These are phyloP conservation scores for Macropus fuliginosus DNA, from an alignment of 2,797 vertebrate genomes.

Conservation along the genomic window DNA sequence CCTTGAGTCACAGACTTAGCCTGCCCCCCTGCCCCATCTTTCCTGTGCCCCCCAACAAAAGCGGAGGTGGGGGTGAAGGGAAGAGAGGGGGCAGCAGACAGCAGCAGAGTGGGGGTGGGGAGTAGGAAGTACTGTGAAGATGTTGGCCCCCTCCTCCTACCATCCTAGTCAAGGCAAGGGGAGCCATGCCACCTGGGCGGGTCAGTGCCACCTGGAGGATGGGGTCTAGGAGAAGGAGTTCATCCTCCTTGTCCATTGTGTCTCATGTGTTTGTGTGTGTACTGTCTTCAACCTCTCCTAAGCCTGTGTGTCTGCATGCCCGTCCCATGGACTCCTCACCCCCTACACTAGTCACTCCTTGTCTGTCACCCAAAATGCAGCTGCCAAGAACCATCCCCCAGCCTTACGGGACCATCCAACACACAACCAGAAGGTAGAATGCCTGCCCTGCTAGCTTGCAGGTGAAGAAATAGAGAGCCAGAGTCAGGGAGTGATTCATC, in stretches of 20 bases:
- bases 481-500: not conserved
- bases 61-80: not conserved
- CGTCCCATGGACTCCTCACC: not conserved
- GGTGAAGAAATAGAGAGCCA: not conserved
- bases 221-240: not conserved
- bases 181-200: not conserved
- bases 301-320: not conserved
- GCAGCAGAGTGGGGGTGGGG: not conserved
- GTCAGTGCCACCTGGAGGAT: not conserved
- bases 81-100: constrained; percentile 57
- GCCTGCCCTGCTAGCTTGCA: not conserved
- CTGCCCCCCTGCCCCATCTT: too few species aligned
- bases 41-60: not conserved
- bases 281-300: too few species aligned
- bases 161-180: not conserved
- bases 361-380: too few species aligned
- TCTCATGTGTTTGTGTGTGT: too few species aligned
- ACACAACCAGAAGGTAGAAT: too few species aligned
- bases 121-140: not conserved
- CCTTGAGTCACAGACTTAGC: too few species aligned
- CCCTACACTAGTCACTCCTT: not conserved
- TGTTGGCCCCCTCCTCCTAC: not conserved
- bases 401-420: not conserved
- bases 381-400: not conserved
- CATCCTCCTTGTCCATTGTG: not conserved